Evolutionary conservation across 2,888 invertebrate genomes (phyloP).

Genomic region (Drepana falcataria): DNA sequence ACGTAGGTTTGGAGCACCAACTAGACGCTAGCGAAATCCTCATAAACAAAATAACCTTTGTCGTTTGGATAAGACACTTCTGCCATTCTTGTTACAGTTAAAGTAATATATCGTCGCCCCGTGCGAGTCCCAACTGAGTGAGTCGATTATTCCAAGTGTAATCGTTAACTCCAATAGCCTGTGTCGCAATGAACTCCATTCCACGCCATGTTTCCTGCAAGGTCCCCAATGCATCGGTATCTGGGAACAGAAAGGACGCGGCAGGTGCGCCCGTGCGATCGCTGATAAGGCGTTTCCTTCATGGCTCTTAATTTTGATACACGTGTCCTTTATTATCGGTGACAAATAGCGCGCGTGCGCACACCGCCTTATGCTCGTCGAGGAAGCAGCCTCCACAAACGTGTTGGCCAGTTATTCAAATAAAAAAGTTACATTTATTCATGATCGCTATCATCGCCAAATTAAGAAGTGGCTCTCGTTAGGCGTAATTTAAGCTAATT

Average conservation of each 20-base stretch:
- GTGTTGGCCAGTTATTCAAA: not conserved
- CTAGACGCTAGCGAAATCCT: too few relatives aligned
- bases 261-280: slow-evolving; percentile 46
- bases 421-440: not conserved
- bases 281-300: slow-evolving; percentile 34
- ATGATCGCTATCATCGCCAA: not conserved
- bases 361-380: slow-evolving; percentile 20
- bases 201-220: not conserved
- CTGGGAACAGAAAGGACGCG: slow-evolving; percentile 8
- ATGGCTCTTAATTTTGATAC: slow-evolving; percentile 41
- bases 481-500: not conserved
- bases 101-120: too few relatives aligned
- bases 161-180: too few relatives aligned
- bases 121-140: too few relatives aligned
- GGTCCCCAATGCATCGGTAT: not conserved
- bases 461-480: not conserved
- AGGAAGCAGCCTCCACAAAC: slow-evolving; percentile 15
- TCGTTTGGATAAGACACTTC: too few relatives aligned
- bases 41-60: too few relatives aligned
- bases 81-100: too few relatives aligned
- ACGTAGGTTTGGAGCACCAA: too few relatives aligned
- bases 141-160: too few relatives aligned
- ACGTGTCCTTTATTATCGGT: slow-evolving; percentile 35
- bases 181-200: not conserved
- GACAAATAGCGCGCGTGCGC: slow-evolving; percentile 37